Evolutionary conservation across 2,113 vertebrate species (phyloP).

Genomic region (Heterocephalus glaber): DNA sequence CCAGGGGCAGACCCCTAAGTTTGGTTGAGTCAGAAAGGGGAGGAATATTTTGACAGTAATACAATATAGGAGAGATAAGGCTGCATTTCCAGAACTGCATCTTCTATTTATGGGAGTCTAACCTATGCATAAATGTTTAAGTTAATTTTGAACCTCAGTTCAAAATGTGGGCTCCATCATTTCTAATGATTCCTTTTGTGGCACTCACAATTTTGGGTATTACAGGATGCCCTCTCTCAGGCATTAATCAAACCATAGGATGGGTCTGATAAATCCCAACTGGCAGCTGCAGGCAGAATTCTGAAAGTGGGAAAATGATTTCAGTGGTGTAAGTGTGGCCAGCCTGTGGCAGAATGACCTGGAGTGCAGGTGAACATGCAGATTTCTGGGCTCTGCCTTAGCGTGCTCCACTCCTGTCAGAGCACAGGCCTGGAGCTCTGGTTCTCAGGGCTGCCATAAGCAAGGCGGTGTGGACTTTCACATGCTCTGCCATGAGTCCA

Average conservation of each 20-base stretch:
- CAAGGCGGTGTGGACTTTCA: fast-evolving
- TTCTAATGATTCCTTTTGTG: slow-evolving; percentile 25
- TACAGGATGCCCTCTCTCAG: not conserved
- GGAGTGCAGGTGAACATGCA: not conserved
- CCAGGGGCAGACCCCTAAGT: not conserved
- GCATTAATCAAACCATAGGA: not conserved
- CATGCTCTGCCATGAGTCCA: fast-evolving
- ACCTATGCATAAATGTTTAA: not conserved
- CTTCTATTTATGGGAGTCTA: not conserved
- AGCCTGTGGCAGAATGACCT: not conserved
- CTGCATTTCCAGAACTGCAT: not conserved
- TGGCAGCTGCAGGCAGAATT: not conserved
- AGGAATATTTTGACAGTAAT: not conserved
- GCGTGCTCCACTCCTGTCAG: not conserved
- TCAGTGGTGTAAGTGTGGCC: not conserved
- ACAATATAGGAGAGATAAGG: not conserved
- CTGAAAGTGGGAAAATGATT: not conserved
- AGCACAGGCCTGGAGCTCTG: not conserved
- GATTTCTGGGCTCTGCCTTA: not conserved
- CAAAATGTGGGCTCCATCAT: not conserved
- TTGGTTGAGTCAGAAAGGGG: not conserved
- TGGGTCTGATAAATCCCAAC: not conserved
- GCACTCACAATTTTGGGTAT: not conserved
- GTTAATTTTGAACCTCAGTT: not conserved
- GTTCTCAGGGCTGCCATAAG: not conserved